phyloP scores from a whole-genome alignment of 2,888 invertebrate genomes.

The Sarcophaga subvicina region DNA sequence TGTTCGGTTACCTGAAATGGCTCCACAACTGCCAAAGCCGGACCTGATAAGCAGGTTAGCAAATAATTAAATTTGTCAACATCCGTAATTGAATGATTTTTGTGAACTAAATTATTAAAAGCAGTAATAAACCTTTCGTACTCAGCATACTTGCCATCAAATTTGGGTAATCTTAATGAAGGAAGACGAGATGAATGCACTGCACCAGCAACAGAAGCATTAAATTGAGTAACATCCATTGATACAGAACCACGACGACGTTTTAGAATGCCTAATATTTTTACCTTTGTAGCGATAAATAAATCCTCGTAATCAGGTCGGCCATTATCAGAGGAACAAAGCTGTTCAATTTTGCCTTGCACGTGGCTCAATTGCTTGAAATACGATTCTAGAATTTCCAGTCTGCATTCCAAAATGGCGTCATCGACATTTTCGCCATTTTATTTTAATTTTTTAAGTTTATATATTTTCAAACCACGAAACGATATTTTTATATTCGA shows the following conservation, averaged over 20 bases:
- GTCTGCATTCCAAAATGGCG: conserved; percentile 22
- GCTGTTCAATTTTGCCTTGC: conserved; percentile 53
- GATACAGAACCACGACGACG: not conserved
- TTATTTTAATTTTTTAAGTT: too few species aligned
- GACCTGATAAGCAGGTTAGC: conserved; percentile 34
- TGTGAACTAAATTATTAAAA: conserved; percentile 36
- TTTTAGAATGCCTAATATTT: conserved; percentile 23
- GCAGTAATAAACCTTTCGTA: conserved; percentile 38
- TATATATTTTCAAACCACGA: too few species aligned
- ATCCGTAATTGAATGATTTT: conserved; percentile 8
- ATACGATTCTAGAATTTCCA: conserved; percentile 54
- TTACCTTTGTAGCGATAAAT: conserved; percentile 19
- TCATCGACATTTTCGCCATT: not conserved
- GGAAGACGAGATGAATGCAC: conserved; percentile 19
- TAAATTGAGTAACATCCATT: conserved; percentile 13
- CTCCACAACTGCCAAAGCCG: conserved; percentile 34
- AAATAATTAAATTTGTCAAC: conserved; percentile 45
- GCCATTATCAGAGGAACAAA: conserved; percentile 25
- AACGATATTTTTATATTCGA: not conserved
- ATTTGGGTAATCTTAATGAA: conserved; percentile 17
- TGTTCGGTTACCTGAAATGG: conserved; percentile 37
- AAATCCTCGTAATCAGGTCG: conserved; percentile 39
- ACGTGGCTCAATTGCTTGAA: conserved; percentile 55
- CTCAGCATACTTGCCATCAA: conserved; percentile 45
- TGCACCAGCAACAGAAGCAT: not conserved